Evolutionary conservation across 37 sponge, comb jelly and placozoan genomes (phyloP), one percentile per base, ranked within the genome.

Genomic region (Corticium candelabrum): DNA sequence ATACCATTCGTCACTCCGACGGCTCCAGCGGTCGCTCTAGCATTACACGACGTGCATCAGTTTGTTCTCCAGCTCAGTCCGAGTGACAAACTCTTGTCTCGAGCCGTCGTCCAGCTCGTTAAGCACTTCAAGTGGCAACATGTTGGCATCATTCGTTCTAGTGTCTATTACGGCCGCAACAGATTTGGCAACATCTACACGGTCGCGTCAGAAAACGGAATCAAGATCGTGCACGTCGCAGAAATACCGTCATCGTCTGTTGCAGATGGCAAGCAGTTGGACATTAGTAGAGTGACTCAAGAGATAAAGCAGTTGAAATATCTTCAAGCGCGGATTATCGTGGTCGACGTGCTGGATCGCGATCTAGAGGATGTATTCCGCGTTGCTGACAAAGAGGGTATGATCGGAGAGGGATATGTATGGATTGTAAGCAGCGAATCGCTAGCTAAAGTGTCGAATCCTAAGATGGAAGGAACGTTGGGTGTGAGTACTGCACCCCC

Each of bases 1-100:
- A 34, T 70, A 4, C 73, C 73, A 32, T 70, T 70, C 73, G 31
- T 70, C 73, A 29, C 73, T 7, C 73, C 73, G 7, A 15, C 73
- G 29, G 73, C 73, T 5, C 11, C 62, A 21, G 21, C 15, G 11
- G 5, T 70, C 35, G 31, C 73, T 5, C 4, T 15, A 32, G 33
- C 73, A 34, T 34, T 70, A 30, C 73, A 70, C 73, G 62, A 50
- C 11, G 62, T 50, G 62, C 62, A 50, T 50, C 62, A 21, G 15
- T 50, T 27, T 21, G 73, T 70, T 70, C 7, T 15, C 29, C 73
- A 70, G 73, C 29, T 4, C 73, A 30, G 29, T 15, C 73, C 73
- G 33, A 30, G 5, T 5, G 5, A 7, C 5, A 7, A 32, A 15
- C 73, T 4, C 73, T 7, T 35, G 5, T 4, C 35, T 4, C 4